Conservation (phyloP, 1,140 invertebrate genomes). For the Calosoma granatense region DNA sequence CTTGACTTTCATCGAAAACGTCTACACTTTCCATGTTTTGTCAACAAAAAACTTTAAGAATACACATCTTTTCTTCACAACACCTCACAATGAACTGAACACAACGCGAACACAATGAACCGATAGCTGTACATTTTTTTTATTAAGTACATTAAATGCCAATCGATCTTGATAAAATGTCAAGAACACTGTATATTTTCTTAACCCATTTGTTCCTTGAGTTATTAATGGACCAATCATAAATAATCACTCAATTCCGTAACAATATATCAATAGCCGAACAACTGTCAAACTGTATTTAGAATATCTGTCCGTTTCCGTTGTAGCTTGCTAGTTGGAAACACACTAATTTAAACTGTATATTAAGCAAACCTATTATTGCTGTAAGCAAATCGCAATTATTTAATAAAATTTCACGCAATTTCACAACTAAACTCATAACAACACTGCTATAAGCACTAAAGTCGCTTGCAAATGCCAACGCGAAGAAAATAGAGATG, state of each 20-base stretch:
- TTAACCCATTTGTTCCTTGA: background rate
- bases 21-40: background rate
- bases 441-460: background rate
- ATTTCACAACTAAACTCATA: background rate
- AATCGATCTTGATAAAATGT: slow-evolving; percentile 5
- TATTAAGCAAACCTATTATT: background rate
- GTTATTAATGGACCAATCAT: background rate
- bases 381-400: background rate
- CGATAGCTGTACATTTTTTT: background rate
- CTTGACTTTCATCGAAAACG: background rate
- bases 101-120: background rate
- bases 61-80: background rate
- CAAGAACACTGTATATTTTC: background rate
- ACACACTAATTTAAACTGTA: background rate
- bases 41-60: background rate
- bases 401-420: background rate
- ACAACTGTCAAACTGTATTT: too few species aligned
- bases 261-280: too few species aligned
- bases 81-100: background rate
- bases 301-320: too few species aligned
- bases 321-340: too few species aligned
- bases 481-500: background rate
- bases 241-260: too few species aligned
- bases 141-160: background rate
- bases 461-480: background rate